These are phyloP conservation scores for Halesus radiatus DNA, from an alignment of 1,140 invertebrate species.

Conservation along the genomic window DNA sequence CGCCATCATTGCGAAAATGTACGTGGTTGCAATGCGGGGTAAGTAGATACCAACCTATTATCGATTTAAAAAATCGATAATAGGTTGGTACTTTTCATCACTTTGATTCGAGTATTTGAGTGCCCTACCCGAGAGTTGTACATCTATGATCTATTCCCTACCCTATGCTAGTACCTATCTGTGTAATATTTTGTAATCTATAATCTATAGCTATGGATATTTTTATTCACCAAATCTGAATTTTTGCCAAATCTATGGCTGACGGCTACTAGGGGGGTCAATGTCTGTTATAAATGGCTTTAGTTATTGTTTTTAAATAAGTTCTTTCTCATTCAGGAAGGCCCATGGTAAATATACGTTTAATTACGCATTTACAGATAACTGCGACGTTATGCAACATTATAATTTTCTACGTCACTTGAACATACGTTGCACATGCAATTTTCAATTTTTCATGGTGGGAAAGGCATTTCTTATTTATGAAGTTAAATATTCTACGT, in stretches of 20 bases:
- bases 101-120: no score
- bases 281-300: conserved; percentile 42
- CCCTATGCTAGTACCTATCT: no score
- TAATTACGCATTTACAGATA: background rate
- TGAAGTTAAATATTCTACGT: background rate
- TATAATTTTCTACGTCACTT: conserved; percentile 8
- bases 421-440: conserved; percentile 43
- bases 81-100: no score
- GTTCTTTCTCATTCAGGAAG: background rate
- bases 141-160: no score
- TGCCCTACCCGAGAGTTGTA: no score
- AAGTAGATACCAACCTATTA: no score
- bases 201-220: conserved; percentile 31
- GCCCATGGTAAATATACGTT: conserved; percentile 12
- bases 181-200: no score
- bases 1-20: no score
- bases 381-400: conserved; percentile 13
- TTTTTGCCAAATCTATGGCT: conserved; percentile 21
- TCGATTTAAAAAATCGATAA: no score
- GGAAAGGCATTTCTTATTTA: background rate
- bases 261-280: background rate
- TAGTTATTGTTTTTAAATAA: conserved; percentile 42
- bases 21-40: no score
- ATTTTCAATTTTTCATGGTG: conserved; percentile 24
- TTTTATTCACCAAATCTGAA: conserved; percentile 15